These are phyloP conservation scores for Leuctra nigra DNA, from an alignment of 2,888 invertebrate genomes.

Conservation along the genomic window DNA sequence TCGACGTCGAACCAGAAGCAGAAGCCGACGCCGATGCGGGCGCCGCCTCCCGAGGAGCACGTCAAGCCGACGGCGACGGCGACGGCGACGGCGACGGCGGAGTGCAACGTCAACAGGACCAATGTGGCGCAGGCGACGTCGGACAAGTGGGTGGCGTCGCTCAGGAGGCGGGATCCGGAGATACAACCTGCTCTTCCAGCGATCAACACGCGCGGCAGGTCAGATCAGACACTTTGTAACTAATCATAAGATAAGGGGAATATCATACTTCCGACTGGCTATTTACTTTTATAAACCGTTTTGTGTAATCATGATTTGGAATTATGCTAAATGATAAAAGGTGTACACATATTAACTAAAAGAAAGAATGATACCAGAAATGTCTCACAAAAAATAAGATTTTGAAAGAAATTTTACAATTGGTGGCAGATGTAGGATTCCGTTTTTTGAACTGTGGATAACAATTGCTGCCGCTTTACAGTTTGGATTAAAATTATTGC, in stretches of 20 bases:
- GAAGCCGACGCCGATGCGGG: slow-evolving; percentile 17
- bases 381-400: too few species aligned
- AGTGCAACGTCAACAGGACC: slow-evolving; percentile 1
- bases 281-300: too few species aligned
- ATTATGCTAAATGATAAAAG: too few species aligned
- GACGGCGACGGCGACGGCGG: neutral
- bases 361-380: too few species aligned
- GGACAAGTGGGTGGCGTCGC: slow-evolving; percentile 63
- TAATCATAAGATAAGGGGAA: neutral
- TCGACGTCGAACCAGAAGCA: slow-evolving; percentile 31
- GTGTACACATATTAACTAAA: too few species aligned
- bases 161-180: slow-evolving; percentile 57
- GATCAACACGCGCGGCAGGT: slow-evolving; percentile 42
- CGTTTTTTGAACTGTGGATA: too few species aligned
- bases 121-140: slow-evolving; percentile 43
- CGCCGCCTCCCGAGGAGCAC: slow-evolving; percentile 1
- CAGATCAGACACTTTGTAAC: neutral
- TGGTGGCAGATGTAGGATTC: too few species aligned
- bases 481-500: too few species aligned
- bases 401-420: too few species aligned
- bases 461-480: too few species aligned
- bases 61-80: neutral
- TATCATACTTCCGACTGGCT: too few species aligned
- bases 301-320: too few species aligned
- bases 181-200: slow-evolving; percentile 58